Percentiles rank a stretch among this genome's conserved stretches.
Conservation (phyloP, 2,888 invertebrate genomes). For the Archips crataeganus region DNA sequence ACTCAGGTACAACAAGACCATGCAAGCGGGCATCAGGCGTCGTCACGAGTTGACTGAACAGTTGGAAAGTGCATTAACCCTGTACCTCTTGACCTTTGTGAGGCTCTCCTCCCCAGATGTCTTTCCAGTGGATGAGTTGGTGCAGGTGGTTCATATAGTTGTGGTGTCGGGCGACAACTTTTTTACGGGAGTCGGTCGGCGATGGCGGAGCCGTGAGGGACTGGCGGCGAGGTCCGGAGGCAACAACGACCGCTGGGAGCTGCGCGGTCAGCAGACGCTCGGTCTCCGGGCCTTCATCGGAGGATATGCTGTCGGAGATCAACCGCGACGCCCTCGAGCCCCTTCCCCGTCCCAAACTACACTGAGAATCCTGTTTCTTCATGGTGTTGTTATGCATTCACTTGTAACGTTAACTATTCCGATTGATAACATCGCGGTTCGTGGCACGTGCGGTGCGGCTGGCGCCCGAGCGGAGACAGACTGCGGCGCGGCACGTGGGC, state of each 20-base stretch:
- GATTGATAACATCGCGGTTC: conserved; percentile 64
- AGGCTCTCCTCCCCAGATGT: conserved; percentile 80
- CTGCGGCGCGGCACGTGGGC: conserved; percentile 66
- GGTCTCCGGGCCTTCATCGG: conserved; percentile 79
- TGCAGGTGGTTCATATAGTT: conserved; percentile 80
- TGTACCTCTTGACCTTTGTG: conserved; percentile 78
- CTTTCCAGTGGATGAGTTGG: conserved; percentile 80
- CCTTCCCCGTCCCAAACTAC: conserved; percentile 61
- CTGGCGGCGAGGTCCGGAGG: conserved; percentile 66
- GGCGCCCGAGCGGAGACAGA: conserved; percentile 70
- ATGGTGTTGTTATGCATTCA: conserved; percentile 50
- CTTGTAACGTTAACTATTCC: conserved; percentile 50
- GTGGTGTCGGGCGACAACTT: conserved; percentile 73
- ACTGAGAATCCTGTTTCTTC: conserved; percentile 70
- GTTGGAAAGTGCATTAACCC: conserved; percentile 40
- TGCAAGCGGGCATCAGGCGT: conserved; percentile 33
- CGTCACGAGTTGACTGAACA: conserved; percentile 31
- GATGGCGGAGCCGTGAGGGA: conserved; percentile 82
- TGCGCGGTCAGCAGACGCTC: conserved; percentile 71
- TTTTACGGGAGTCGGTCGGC: conserved; percentile 79
- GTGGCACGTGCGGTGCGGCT: conserved; percentile 59
- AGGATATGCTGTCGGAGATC: conserved; percentile 77
- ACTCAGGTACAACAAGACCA: conserved; percentile 35
- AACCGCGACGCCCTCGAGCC: conserved; percentile 68
- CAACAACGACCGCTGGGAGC: conserved; percentile 64